Base-by-base conservation (phyloP, 2,797 vertebrate species). In the Heterohyrax brucei region DNA sequence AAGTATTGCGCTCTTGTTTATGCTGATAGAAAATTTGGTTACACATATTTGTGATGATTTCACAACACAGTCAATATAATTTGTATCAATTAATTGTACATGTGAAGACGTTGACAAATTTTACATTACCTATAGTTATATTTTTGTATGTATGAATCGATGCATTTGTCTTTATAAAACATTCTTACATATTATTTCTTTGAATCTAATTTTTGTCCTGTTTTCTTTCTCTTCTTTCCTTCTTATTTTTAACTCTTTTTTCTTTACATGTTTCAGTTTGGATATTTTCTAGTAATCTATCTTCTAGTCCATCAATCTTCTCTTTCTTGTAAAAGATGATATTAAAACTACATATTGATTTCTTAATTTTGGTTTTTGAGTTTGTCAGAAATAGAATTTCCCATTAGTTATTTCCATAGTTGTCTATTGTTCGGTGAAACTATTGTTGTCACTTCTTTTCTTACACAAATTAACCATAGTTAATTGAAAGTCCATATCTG, bases 381-480 rank as follows among this genome's bases (percentile, higher is more conserved):
- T n/a, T 89, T 84, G 64, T 80, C 28, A 70, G 26, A 85, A 92
- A 76, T 10, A 68, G 6, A 92, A 70, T 72, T 86, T 70, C 21
- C 33, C 72, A 3, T 44, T 62, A 2, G 77, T 77, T 82, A 10
- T 84, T 78, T 82, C 77, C 7, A 66, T 78, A 89, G 39, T 44
- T 73, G 48, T 50, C 1, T 48, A 10, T 80, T 8, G 28, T 78
- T 80, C 87, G 5, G 18, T 1, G 87, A 82, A 92, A 44, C 61
- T n/a, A 87, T 13, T 90, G n/a, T 82, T 59, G 8, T 75, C 44
- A 28, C 77, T 6, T 44, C 33, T 53, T 44, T 62, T 66, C 39
- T 70, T 73, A 61, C 24, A 61, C 33, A 56, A 48, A 12, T 76
- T 68, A 59, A 79, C 79, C 70, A 88, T n/a, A 77, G 9, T 78